Evolutionary conservation across 2,113 vertebrate species (phyloP).

Genomic region (Poeciliopsis turrubarensis): DNA sequence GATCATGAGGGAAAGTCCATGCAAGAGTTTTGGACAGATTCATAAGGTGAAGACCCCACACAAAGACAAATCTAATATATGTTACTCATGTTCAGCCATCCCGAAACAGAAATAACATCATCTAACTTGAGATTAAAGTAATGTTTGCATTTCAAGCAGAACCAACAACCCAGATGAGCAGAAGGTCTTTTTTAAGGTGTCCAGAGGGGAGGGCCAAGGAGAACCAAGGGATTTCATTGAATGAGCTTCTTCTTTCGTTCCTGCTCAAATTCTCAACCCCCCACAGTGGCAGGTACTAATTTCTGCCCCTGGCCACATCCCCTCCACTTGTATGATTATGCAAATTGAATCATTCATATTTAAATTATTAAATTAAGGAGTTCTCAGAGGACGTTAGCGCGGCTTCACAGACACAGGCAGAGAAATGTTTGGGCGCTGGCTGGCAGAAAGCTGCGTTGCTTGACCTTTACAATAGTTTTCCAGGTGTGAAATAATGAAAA

Average conservation of each 20-base stretch:
- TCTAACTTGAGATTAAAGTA: no score
- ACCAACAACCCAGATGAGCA: no score
- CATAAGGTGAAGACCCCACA: no score
- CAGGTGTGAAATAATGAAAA: constrained; percentile 37
- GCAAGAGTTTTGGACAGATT: not conserved
- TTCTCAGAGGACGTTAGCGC: constrained; percentile 38
- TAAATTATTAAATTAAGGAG: constrained; percentile 64
- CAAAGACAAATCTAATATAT: no score
- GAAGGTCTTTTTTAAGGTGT: no score
- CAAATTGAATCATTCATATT: constrained; percentile 72
- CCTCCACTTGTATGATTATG: constrained; percentile 52
- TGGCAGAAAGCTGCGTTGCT: constrained; percentile 51
- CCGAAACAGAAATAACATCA: no score
- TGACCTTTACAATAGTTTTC: constrained; percentile 66
- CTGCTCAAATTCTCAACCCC: constrained; percentile 34
- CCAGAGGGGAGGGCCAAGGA: no score
- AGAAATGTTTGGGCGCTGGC: constrained; percentile 48
- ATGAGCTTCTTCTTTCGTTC: no score
- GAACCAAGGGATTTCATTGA: no score
- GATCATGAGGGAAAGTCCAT: not conserved
- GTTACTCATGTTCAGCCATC: no score
- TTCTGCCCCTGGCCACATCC: no score
- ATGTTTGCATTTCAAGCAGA: no score
- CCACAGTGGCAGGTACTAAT: not conserved
- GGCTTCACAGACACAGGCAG: constrained; percentile 11